A percentile compares a stretch with the other conserved stretches of the same genome.
These are phyloP conservation scores for Manis javanica DNA, from an alignment of 2,797 vertebrate genomes.

Conservation along the genomic window DNA sequence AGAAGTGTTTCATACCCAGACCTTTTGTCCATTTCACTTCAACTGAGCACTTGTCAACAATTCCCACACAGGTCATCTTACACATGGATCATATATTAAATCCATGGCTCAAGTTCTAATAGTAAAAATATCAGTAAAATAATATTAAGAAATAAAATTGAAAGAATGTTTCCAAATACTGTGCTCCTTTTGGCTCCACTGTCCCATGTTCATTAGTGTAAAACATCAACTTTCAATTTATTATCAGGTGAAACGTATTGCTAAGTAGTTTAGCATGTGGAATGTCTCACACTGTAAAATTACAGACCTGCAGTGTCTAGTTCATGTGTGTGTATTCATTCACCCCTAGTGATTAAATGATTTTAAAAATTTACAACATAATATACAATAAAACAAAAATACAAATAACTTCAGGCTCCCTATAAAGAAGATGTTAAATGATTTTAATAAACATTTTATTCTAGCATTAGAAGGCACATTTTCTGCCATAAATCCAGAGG, in stretches of 20 bases:
- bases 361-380: constrained; percentile 57
- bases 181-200: background rate
- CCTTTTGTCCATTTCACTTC: background rate
- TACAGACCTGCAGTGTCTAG: background rate
- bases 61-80: background rate
- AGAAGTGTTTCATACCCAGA: background rate
- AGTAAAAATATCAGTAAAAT: background rate
- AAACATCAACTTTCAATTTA: background rate
- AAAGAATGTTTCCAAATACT: background rate
- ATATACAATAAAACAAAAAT: constrained; percentile 62
- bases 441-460: constrained; percentile 72
- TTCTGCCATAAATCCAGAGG: constrained; percentile 29
- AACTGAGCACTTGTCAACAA: background rate
- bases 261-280: background rate
- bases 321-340: constrained; percentile 48
- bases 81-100: background rate
- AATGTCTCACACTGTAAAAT: background rate
- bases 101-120: background rate
- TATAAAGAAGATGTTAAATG: constrained; percentile 70
- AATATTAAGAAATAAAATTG: background rate
- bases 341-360: constrained; percentile 7
- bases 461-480: background rate
- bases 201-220: background rate
- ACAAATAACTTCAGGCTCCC: constrained; percentile 46
- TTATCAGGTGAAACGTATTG: background rate